A percentile compares a stretch with the other conserved stretches of the same genome.
Conservation (phyloP, 2,888 invertebrate species). For the Meghimatium bilineatum region DNA sequence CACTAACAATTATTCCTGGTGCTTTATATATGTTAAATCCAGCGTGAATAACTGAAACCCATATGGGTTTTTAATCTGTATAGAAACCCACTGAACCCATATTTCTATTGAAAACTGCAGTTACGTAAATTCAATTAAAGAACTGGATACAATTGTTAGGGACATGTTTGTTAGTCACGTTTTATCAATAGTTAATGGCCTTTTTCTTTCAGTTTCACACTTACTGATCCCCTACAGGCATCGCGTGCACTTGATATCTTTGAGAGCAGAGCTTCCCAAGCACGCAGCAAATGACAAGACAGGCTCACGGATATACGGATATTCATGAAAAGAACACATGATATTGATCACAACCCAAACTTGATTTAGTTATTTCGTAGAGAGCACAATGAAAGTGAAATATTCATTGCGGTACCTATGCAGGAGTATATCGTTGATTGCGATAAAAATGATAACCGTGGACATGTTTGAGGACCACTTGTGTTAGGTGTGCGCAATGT, state of each 20-base stretch:
- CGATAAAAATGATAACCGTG: too few relatives aligned
- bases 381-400: too few relatives aligned
- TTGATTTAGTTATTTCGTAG: too few relatives aligned
- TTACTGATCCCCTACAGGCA: background rate
- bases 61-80: background rate
- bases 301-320: too few relatives aligned
- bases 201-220: conserved; percentile 1
- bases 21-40: too few relatives aligned
- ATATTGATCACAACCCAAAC: too few relatives aligned
- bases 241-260: background rate
- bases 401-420: too few relatives aligned
- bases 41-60: background rate
- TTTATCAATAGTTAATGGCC: background rate
- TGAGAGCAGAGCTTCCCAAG: background rate
- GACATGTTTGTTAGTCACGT: background rate
- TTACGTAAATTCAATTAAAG: background rate
- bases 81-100: background rate
- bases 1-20: too few relatives aligned
- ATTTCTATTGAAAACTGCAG: background rate
- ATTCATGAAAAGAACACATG: too few relatives aligned
- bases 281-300: too few relatives aligned
- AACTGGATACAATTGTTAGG: background rate
- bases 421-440: too few relatives aligned
- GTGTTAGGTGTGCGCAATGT: background rate
- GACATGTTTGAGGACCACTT: too few relatives aligned